These are phyloP conservation scores for Clarias magur DNA, from an alignment of 2,113 vertebrate species.

Conservation along the genomic window DNA sequence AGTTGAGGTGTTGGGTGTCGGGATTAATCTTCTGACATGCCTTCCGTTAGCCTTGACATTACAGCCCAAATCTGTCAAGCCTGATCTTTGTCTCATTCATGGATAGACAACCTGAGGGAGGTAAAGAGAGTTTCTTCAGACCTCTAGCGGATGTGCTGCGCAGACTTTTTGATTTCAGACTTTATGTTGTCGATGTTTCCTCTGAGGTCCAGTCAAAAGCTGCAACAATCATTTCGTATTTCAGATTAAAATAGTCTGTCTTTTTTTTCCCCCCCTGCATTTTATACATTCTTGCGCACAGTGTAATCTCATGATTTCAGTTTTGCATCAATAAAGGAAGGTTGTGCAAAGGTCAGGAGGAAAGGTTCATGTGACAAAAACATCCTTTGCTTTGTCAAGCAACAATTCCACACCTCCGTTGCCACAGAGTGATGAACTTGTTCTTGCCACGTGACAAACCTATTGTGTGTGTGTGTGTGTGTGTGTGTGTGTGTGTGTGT, in stretches of 20 bases:
- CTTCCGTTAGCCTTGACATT: conserved; percentile 4
- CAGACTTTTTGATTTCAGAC: not conserved
- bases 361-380: not conserved
- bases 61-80: not conserved
- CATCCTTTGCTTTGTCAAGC: not conserved
- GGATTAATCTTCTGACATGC: not conserved
- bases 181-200: not conserved
- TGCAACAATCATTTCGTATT: not conserved
- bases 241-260: not conserved
- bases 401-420: too few species aligned
- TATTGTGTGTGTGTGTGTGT: not conserved
- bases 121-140: not conserved
- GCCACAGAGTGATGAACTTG: not conserved
- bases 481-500: not conserved
- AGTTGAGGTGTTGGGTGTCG: not conserved
- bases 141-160: not conserved
- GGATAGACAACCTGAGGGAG: not conserved
- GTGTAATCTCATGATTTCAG: not conserved
- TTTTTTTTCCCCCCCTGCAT: not conserved
- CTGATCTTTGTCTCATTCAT: not conserved
- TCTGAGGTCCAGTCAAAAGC: not conserved
- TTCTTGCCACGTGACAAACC: not conserved
- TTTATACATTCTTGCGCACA: not conserved
- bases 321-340: not conserved
- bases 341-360: not conserved